A percentile compares a stretch with the other conserved stretches of the same genome.
phyloP scores from a whole-genome alignment of 2,888 invertebrate species.

The Aleiodes testaceus region DNA sequence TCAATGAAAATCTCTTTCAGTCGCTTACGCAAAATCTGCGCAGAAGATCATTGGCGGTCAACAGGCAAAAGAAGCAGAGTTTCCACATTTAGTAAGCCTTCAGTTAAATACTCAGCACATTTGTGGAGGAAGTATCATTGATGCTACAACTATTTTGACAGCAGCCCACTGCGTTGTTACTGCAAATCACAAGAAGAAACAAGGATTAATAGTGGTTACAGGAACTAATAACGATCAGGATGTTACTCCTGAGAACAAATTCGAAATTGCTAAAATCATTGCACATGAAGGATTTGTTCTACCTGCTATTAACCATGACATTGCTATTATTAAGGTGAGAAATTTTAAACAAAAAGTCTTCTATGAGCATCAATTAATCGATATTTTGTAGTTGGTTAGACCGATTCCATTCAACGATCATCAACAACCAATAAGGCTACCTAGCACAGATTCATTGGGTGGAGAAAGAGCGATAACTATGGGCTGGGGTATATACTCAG shows the following conservation, averaged over 20 bases:
- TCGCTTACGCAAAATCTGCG: background rate
- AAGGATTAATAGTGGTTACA: background rate
- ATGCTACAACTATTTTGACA: slow-evolving; percentile 53
- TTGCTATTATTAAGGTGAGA: slow-evolving; percentile 1
- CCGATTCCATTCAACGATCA: slow-evolving; percentile 8
- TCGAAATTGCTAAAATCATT: background rate
- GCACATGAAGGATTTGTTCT: background rate
- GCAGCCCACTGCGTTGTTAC: slow-evolving; percentile 57
- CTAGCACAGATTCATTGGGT: background rate
- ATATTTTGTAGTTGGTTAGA: background rate
- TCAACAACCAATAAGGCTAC: background rate
- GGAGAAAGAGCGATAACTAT: background rate
- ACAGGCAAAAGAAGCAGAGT: slow-evolving; percentile 49
- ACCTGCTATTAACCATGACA: background rate
- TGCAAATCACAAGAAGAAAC: background rate
- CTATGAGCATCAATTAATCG: background rate
- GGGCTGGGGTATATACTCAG: slow-evolving; percentile 31
- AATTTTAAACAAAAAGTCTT: too few relatives aligned
- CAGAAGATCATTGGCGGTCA: slow-evolving; percentile 53
- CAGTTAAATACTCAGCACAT: slow-evolving; percentile 45
- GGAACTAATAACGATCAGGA: background rate
- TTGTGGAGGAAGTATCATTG: slow-evolving; percentile 58
- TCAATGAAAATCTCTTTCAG: background rate
- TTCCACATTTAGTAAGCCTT: slow-evolving; percentile 57
- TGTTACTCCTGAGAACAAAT: background rate